Evolutionary conservation across 2,797 vertebrate genomes (phyloP).

Genomic region (Alca torda): DNA sequence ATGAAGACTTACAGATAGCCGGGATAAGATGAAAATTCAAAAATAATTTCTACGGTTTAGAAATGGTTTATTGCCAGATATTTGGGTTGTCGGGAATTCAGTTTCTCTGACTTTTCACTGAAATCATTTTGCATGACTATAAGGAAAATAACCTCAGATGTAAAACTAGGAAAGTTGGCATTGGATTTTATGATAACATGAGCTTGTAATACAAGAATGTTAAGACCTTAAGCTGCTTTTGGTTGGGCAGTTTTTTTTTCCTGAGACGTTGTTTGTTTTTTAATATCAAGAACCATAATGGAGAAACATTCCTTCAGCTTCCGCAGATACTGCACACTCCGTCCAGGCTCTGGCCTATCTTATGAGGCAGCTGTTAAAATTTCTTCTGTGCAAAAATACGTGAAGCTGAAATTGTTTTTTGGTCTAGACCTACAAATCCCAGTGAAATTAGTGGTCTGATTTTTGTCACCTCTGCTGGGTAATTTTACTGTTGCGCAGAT

Average conservation of each 20-base stretch:
- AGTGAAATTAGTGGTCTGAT: not conserved
- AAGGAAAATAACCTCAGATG: constrained; percentile 23
- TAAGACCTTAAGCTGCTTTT: constrained; percentile 66
- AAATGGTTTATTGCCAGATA: not conserved
- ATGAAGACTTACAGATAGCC: not conserved
- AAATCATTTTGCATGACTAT: not conserved
- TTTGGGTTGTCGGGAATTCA: not conserved
- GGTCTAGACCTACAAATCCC: not conserved
- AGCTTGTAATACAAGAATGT: constrained; percentile 66
- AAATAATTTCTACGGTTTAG: not conserved
- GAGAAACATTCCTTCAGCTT: constrained; percentile 23
- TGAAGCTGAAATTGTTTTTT: not conserved
- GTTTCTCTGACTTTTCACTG: not conserved
- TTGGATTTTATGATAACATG: constrained; percentile 42
- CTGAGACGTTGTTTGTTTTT: constrained; percentile 25
- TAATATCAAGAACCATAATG: constrained; percentile 5
- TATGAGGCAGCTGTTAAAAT: not conserved
- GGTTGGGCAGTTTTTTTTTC: constrained; percentile 6
- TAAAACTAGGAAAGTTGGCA: constrained; percentile 32
- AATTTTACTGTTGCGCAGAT: not conserved
- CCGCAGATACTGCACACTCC: not conserved
- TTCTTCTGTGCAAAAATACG: not conserved
- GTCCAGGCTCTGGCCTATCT: not conserved
- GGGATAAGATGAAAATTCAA: not conserved
- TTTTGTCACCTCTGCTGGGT: not conserved